phyloP scores from a whole-genome alignment of 1,140 invertebrate genomes.

The Glomeris maerens region DNA sequence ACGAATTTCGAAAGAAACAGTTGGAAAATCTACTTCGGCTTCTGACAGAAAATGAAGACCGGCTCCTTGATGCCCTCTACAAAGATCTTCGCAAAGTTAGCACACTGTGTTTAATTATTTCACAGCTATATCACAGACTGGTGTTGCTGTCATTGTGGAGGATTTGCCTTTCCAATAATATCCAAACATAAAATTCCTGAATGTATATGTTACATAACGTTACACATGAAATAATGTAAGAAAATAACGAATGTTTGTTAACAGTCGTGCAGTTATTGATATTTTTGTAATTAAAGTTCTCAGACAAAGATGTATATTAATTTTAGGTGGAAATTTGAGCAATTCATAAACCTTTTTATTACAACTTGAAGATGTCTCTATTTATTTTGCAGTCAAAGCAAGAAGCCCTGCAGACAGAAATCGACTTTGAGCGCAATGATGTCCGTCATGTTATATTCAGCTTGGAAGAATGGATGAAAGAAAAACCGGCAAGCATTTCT shows the following conservation, averaged over 20 bases:
- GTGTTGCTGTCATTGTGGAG: too few species aligned
- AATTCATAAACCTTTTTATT: too few species aligned
- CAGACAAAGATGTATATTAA: too few species aligned
- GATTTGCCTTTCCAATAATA: slow-evolving; percentile 20
- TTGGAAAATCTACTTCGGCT: slow-evolving; percentile 54
- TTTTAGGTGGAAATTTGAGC: too few species aligned
- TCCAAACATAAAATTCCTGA: neutral
- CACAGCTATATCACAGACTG: too few species aligned
- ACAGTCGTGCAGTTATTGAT: too few species aligned
- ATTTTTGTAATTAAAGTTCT: too few species aligned
- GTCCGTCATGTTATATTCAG: slow-evolving; percentile 27
- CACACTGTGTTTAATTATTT: too few species aligned
- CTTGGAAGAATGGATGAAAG: slow-evolving; percentile 32
- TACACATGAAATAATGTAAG: slow-evolving; percentile 1
- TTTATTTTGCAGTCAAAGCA: slow-evolving; percentile 23
- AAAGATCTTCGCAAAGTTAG: slow-evolving; percentile 64
- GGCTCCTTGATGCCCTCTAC: slow-evolving; percentile 54
- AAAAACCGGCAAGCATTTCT: slow-evolving; percentile 29
- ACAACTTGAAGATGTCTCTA: too few species aligned
- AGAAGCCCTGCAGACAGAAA: slow-evolving; percentile 31
- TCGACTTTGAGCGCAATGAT: slow-evolving; percentile 29
- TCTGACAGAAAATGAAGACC: slow-evolving; percentile 59
- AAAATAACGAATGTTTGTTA: slow-evolving; percentile 1
- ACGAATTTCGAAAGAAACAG: slow-evolving; percentile 64
- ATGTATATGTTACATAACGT: slow-evolving; percentile 2